phyloP scores from a whole-genome alignment of 2,113 vertebrate genomes.

The Vireo altiloquus region DNA sequence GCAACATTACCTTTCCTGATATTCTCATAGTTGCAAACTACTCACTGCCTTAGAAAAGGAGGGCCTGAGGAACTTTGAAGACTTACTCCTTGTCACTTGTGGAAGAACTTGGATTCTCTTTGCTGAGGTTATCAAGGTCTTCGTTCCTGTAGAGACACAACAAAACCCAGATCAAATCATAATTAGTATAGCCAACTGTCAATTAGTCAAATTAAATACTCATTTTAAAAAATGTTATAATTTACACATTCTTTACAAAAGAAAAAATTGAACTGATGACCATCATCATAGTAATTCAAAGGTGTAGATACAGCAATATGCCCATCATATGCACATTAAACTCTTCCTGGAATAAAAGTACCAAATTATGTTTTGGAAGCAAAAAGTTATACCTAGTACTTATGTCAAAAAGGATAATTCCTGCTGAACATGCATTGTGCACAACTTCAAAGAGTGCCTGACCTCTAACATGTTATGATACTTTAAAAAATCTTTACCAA shows the following conservation, averaged over 20 bases:
- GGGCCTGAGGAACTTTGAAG: background rate
- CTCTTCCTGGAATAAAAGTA: background rate
- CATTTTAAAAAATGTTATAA: background rate
- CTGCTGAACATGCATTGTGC: background rate
- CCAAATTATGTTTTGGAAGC: background rate
- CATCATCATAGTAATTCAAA: background rate
- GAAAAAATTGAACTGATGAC: background rate
- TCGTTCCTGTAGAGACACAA: constrained; percentile 36
- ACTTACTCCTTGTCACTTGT: constrained; percentile 19
- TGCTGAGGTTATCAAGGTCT: background rate
- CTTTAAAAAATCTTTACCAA: background rate
- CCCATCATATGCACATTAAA: background rate
- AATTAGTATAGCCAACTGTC: background rate
- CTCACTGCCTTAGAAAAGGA: background rate
- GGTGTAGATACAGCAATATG: background rate
- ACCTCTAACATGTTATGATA: background rate
- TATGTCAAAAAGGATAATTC: background rate
- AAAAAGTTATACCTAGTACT: background rate
- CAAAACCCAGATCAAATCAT: background rate
- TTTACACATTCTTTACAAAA: background rate
- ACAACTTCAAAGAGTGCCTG: background rate
- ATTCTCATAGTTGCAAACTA: background rate
- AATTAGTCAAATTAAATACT: background rate
- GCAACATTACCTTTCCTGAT: background rate
- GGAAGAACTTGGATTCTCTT: background rate